Evolutionary conservation across 2,113 vertebrate species (phyloP).

Genomic region (Apodemus sylvaticus): DNA sequence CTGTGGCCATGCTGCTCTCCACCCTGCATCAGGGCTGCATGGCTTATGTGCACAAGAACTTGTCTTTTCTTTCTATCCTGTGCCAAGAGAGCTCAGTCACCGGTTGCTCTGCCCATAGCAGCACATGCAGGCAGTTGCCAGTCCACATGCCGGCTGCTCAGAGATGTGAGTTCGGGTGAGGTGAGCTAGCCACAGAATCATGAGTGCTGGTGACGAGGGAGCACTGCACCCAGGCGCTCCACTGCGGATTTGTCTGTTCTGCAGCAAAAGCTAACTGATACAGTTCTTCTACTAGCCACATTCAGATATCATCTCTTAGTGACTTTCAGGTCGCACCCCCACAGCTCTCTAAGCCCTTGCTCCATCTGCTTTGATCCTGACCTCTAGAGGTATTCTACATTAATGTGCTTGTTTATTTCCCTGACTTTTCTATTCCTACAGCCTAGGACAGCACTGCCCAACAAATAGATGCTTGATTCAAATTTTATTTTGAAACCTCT

Average conservation of each 20-base stretch:
- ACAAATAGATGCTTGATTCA: neutral
- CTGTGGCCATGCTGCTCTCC: neutral
- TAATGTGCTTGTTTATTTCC: neutral
- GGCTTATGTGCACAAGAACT: accelerated
- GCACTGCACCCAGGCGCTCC: neutral
- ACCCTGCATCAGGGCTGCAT: neutral
- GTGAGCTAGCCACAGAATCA: no score
- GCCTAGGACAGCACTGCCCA: neutral
- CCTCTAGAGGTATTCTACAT: accelerated
- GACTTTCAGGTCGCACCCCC: neutral
- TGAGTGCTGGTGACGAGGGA: accelerated
- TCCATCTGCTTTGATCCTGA: neutral
- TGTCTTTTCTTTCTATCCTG: neutral
- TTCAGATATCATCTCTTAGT: neutral
- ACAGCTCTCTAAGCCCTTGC: neutral
- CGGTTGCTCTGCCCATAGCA: neutral
- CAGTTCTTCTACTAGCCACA: neutral
- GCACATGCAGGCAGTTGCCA: no score
- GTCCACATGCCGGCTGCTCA: neutral
- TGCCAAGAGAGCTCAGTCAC: neutral
- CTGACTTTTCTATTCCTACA: neutral
- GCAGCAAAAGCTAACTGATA: neutral
- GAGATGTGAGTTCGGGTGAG: neutral
- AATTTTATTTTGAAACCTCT: neutral
- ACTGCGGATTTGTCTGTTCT: neutral